A percentile compares a stretch with the other conserved stretches of the same genome.
Conservation (phyloP, 1,140 invertebrate genomes). For the Macrobrachium nipponense region DNA sequence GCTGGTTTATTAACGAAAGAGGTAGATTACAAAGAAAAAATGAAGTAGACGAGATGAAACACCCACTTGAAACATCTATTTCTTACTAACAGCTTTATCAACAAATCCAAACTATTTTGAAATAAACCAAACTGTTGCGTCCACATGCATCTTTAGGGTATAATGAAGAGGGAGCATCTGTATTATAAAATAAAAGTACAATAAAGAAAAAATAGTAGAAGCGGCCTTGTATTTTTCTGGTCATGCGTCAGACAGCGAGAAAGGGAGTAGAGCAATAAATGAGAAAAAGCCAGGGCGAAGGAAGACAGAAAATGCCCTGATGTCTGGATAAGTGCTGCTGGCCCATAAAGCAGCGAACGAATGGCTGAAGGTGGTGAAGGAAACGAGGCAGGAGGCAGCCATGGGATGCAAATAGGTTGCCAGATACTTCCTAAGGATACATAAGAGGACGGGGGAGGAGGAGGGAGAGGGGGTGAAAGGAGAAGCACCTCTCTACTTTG, state of each 20-base stretch:
- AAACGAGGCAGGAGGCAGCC: neutral
- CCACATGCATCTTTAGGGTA: no score
- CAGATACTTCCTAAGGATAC: neutral
- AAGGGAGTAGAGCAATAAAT: neutral
- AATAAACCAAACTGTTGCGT: no score
- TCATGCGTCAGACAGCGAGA: neutral
- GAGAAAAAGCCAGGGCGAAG: neutral
- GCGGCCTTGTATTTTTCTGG: no score
- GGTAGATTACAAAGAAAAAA: no score
- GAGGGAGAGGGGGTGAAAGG: slow-evolving; percentile 4
- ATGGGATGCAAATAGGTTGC: neutral
- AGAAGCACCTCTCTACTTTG: neutral
- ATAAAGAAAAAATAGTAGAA: no score
- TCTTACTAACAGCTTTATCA: no score
- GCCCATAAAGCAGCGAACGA: neutral
- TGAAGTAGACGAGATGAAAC: no score
- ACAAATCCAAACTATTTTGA: no score
- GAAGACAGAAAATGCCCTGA: neutral
- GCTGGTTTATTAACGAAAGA: no score
- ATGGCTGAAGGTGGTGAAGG: neutral
- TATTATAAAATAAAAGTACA: no score
- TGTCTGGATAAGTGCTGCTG: neutral
- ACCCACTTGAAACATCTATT: no score
- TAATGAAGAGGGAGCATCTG: no score
- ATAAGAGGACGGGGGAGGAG: neutral